phyloP scores from a whole-genome alignment of 2,113 vertebrate genomes.

The Urocolius indicus region DNA sequence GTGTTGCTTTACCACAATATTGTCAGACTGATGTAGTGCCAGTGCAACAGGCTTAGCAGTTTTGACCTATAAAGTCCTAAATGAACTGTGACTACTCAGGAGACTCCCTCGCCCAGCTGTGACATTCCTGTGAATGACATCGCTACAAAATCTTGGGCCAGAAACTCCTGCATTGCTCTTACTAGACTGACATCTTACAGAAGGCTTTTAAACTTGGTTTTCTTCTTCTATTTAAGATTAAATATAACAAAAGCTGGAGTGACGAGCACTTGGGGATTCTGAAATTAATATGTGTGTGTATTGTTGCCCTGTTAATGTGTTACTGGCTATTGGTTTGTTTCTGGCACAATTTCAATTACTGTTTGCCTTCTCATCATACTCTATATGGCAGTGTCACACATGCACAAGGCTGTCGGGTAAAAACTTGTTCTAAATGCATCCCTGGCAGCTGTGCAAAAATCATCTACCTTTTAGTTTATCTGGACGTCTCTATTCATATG shows the following conservation, averaged over 20 bases:
- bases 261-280: not conserved
- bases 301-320: not conserved
- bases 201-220: not conserved
- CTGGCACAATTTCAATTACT: not conserved
- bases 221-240: not conserved
- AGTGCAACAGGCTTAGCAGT: not conserved
- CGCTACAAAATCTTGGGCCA: not conserved
- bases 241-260: not conserved
- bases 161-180: not conserved
- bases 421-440: not conserved
- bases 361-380: not conserved
- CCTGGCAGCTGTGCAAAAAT: not conserved
- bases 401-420: not conserved
- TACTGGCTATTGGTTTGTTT: not conserved
- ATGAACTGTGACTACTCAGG: not conserved
- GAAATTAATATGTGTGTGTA: accelerated
- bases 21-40: not conserved
- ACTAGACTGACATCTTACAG: not conserved
- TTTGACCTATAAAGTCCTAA: not conserved
- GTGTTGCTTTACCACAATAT: not conserved
- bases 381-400: not conserved
- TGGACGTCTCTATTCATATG: not conserved
- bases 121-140: not conserved
- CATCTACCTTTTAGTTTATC: not conserved
- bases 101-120: not conserved